Evolutionary conservation across 2,113 vertebrate species (phyloP), one percentile per base, ranked within the genome.

Genomic region (Sceloporus tristichus): DNA sequence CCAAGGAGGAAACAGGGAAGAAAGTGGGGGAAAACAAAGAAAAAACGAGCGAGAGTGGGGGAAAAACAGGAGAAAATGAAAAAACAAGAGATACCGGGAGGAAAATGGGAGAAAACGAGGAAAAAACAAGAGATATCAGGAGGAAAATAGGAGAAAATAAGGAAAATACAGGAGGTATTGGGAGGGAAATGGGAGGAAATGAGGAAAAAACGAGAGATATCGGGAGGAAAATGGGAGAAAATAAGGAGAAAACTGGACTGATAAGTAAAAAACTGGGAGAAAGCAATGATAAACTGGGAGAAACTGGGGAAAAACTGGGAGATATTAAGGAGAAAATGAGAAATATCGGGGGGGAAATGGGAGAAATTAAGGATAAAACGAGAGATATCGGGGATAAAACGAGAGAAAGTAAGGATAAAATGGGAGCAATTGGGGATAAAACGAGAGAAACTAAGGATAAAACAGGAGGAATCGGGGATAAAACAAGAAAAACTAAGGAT

Each of bases 91-190:
- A 89, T 34, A 71, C 62, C 68, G 34, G 79, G 56, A 59, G 40
- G 56, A n/a, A 21, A 18, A 18, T 0, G 13, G 0, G 7, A 3
- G 1, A n/a, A 1, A 3, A 2, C 1, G 5, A 11, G 54, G 10
- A 54, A 56, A 85, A 25, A 9, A 0, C 2, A 1, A 0, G 54
- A 1, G 0, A 53, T 38, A 2, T 25, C 7, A 25, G 73, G 16
- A 0, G 0, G 19, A 1, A 1, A 21, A 18, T 0, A 9, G 27
- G 23, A 59, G 5, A 2, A 54, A 2, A 86, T 73, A n/a, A 14
- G 62, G 42, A 34, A 25, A 4, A 85, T 88, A 27, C 14, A 0
- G 0, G 25, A 19, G 71, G 82, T 84, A 1, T 0, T 0, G 25
- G 68, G 25, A 59, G 10, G 25, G 2, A 27, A 8, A 7, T 8